These are phyloP conservation scores for Phaetusa simplex DNA, from an alignment of 2,113 vertebrate species.

Conservation along the genomic window DNA sequence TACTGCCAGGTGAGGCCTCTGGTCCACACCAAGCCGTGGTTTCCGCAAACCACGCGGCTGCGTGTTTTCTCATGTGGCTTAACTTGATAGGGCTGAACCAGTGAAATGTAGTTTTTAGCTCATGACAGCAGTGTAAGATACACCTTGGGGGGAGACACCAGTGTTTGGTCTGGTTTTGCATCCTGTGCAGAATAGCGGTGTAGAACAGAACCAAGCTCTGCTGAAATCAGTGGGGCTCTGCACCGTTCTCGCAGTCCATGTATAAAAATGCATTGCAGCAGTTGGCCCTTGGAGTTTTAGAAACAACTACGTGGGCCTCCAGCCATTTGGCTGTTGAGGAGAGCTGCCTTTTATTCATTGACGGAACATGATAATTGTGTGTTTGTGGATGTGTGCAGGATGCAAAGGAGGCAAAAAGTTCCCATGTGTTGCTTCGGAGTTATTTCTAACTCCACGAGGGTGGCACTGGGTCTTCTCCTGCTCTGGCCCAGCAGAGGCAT, in stretches of 20 bases:
- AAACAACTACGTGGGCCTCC: neutral
- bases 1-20: neutral
- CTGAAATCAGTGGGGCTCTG: neutral
- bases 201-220: neutral
- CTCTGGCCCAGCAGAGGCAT: neutral
- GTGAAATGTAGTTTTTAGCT: neutral
- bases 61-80: neutral
- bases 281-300: neutral
- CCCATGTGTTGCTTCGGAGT: neutral
- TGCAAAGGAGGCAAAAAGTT: neutral
- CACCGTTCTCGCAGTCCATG: rapidly evolving
- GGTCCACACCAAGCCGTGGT: neutral
- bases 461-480: neutral
- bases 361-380: rapidly evolving
- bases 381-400: neutral
- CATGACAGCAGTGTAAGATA: neutral
- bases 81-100: rapidly evolving
- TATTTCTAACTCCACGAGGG: neutral
- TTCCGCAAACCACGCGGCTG: neutral
- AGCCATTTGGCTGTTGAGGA: neutral
- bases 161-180: neutral
- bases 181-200: rapidly evolving
- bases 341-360: neutral
- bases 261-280: rapidly evolving
- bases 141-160: neutral